phyloP scores from a whole-genome alignment of 2,113 vertebrate genomes.

The Catharus fuscescens region DNA sequence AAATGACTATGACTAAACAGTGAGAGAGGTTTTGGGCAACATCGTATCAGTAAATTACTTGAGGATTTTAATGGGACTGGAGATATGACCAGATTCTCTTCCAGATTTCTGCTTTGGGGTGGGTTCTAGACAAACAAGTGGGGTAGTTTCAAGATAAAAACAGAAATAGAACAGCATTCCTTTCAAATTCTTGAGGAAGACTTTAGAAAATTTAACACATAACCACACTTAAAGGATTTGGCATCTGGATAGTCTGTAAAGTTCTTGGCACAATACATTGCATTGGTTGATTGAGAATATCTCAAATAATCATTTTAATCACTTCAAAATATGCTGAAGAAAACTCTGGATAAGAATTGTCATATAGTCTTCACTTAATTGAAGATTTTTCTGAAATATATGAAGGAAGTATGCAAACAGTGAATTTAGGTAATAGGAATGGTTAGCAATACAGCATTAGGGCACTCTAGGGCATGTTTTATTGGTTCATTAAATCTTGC shows the following conservation, averaged over 20 bases:
- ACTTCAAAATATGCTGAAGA: slow-evolving; percentile 58
- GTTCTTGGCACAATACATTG: not conserved
- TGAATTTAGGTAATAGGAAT: slow-evolving; percentile 76
- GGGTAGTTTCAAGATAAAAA: not conserved
- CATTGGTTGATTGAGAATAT: not conserved
- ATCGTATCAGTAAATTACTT: not conserved
- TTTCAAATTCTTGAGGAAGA: not conserved
- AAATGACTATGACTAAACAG: not conserved
- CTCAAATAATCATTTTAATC: slow-evolving; percentile 41
- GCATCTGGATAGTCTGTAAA: not conserved
- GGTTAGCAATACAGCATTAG: slow-evolving; percentile 74
- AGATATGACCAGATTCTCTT: not conserved
- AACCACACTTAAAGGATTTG: not conserved
- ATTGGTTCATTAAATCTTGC: slow-evolving; percentile 83
- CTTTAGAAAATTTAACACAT: not conserved
- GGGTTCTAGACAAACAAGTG: not conserved
- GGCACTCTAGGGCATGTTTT: slow-evolving; percentile 78
- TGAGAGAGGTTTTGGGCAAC: not conserved
- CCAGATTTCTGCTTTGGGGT: not conserved
- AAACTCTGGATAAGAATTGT: slow-evolving; percentile 54
- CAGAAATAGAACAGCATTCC: not conserved
- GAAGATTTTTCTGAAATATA: slow-evolving; percentile 72
- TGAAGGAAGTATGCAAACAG: slow-evolving; percentile 72
- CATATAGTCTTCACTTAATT: slow-evolving; percentile 71
- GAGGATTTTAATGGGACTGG: not conserved